Evolutionary conservation across 2,797 vertebrate species (phyloP).

Genomic region (Valencia hispanica): DNA sequence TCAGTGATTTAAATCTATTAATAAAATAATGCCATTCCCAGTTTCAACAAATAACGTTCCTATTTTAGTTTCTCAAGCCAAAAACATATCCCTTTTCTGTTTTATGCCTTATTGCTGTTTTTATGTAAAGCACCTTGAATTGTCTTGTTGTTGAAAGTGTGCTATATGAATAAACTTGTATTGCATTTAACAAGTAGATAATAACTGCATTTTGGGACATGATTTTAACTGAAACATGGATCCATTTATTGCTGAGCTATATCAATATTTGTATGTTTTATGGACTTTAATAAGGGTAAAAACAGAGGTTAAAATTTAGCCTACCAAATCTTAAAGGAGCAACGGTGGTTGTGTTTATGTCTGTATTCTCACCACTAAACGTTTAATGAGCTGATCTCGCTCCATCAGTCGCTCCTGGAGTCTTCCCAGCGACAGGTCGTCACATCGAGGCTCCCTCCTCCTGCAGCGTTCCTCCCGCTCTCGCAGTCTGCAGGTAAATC

Average conservation of each 20-base stretch:
- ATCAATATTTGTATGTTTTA: background rate
- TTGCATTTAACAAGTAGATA: background rate
- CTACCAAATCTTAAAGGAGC: background rate
- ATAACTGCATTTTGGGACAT: background rate
- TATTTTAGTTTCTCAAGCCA: background rate
- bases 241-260: background rate
- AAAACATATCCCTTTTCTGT: too few relatives aligned
- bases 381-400: conserved; percentile 90
- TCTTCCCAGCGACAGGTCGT: conserved; percentile 87
- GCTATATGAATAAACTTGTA: too few relatives aligned
- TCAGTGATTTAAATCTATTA: background rate
- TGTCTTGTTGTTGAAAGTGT: too few relatives aligned
- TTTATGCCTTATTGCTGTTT: too few relatives aligned
- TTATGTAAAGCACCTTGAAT: too few relatives aligned
- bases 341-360: conserved; percentile 2
- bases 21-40: background rate
- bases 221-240: background rate
- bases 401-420: conserved; percentile 90
- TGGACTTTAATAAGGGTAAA: background rate
- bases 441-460: conserved; percentile 83
- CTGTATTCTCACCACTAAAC: conserved; percentile 85
- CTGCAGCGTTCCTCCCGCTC: conserved; percentile 88
- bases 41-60: background rate
- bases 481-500: conserved; percentile 81
- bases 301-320: background rate